These are phyloP conservation scores for Thalpophila matura DNA, from an alignment of 2,888 invertebrate species.

Conservation along the genomic window DNA sequence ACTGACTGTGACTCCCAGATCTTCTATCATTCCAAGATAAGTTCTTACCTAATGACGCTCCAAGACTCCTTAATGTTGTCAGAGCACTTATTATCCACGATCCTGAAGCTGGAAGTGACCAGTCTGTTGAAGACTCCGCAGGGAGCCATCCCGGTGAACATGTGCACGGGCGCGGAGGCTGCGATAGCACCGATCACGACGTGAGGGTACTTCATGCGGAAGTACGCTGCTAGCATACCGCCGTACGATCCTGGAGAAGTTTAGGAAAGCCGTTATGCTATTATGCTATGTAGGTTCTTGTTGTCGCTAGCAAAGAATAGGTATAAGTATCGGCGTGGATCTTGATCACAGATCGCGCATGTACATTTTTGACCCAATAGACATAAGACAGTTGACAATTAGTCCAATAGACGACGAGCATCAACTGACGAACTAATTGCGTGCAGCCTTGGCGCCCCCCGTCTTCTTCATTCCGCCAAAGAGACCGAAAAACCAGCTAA, in stretches of 20 bases:
- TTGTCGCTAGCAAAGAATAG: too few relatives aligned
- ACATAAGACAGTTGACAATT: too few relatives aligned
- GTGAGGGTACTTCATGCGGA: slow-evolving; percentile 98
- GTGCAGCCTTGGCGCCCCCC: too few relatives aligned
- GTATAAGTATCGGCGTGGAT: too few relatives aligned
- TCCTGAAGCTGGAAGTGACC: slow-evolving; percentile 94
- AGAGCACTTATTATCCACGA: slow-evolving; percentile 91
- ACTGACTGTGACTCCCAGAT: background rate
- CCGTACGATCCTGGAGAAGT: slow-evolving; percentile 96
- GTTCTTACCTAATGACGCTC: slow-evolving; percentile 92
- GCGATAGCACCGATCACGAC: slow-evolving; percentile 97
- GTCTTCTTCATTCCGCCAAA: too few relatives aligned
- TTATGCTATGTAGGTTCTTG: too few relatives aligned
- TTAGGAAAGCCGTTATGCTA: background rate
- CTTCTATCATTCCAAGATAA: background rate
- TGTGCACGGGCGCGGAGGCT: slow-evolving; percentile 97
- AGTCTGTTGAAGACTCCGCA: slow-evolving; percentile 95
- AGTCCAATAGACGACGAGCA: too few relatives aligned
- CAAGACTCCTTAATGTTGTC: slow-evolving; percentile 95
- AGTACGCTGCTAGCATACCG: slow-evolving; percentile 99
- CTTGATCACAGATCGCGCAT: too few relatives aligned
- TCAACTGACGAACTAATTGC: too few relatives aligned
- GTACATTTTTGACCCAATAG: too few relatives aligned
- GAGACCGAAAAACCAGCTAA: too few relatives aligned
- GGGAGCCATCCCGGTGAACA: slow-evolving; percentile 94